Conservation (phyloP, 2,888 invertebrate species). For the Masnerella sp. region DNA sequence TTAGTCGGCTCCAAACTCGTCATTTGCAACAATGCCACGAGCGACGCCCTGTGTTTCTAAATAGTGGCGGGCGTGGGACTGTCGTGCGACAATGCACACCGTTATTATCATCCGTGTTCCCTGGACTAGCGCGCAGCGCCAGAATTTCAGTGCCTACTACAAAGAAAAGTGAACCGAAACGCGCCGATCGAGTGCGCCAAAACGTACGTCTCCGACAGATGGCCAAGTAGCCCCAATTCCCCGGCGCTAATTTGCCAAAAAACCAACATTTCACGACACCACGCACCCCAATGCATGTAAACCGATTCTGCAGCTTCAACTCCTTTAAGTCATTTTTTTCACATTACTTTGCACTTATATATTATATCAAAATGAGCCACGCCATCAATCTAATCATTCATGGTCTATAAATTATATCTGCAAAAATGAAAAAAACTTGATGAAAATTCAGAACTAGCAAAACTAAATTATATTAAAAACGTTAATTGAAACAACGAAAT, state of each 20-base stretch:
- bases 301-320: no score
- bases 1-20: conserved; percentile 62
- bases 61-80: conserved; percentile 67
- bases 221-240: conserved; percentile 36
- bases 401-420: no score
- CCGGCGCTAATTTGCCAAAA: conserved; percentile 39
- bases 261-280: conserved; percentile 32
- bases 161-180: conserved; percentile 49
- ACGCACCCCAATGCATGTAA: no score
- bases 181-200: conserved; percentile 31
- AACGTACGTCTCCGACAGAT: conserved; percentile 49
- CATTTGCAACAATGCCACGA: conserved; percentile 65
- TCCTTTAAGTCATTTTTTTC: no score
- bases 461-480: no score
- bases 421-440: no score
- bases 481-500: no score
- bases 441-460: no score
- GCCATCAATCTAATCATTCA: no score
- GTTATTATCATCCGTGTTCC: conserved; percentile 66
- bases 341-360: no score
- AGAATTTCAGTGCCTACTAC: conserved; percentile 52
- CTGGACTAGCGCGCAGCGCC: conserved; percentile 48
- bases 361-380: no score
- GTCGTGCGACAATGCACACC: conserved; percentile 68
- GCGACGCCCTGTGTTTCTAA: conserved; percentile 67